Base-by-base conservation (phyloP, 2,797 vertebrate species). In the Clarias fuscus region DNA sequence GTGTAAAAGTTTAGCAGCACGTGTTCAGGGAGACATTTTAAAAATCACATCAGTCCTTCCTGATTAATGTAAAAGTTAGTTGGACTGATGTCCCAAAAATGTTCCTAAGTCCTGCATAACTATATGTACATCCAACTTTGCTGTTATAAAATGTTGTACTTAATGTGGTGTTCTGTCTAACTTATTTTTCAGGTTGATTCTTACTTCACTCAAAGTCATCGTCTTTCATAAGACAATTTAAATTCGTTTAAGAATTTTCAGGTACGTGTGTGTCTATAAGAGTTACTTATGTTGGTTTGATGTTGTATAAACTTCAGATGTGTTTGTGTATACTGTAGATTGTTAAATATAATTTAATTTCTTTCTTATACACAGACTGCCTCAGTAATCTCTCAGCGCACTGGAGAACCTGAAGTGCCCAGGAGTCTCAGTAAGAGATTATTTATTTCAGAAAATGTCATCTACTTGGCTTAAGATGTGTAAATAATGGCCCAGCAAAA, bases 11-110 rank as follows among this genome's bases (percentile, higher is more conserved):
- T n/a, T 22, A 15, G 59, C 14, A 59, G 22, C 20, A 4, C 40
- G 4, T 79, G 77, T 14, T 24, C 33, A 24, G 58, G 77, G 37
- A 14, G 76, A 30, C 76, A 40, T 79, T 79, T 79, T 79, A 20
- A 62, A 79, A 40, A 11, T 48, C 48, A 48, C 48, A 11, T 48
- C 53, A 4, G 3, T 33, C 40, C 1, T 58, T 30, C 2, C 27
- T 24, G n/a, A 56, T 75, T 15, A 27, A 17, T 6, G 48, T 24
- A 7, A 7, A 56, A 3, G 24, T 27, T 18, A 27, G 22, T 58
- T 27, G 7, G 18, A 8, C 1, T 58, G 37, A 71, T 18, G 6
- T 37, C 6, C 33, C 30, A 8, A 30, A 58, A 56, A 10, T 20
- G 4, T 68, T 15, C 2, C n/a, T 7, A 14, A 27, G 6, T 30